Evolutionary conservation across 2,113 vertebrate genomes (phyloP).

Genomic region (Gambusia holbrooki): DNA sequence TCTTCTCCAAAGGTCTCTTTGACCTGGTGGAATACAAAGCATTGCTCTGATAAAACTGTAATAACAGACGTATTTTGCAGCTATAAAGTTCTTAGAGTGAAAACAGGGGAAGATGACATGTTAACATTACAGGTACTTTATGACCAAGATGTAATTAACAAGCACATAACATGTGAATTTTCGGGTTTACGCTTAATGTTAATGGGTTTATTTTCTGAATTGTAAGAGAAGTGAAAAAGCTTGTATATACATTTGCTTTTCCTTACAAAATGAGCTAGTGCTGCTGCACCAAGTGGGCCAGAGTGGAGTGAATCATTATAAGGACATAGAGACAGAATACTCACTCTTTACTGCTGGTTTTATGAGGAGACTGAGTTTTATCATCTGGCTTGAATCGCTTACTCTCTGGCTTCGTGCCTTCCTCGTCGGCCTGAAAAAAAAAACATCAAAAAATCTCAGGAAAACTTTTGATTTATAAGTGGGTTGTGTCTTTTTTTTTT

Average conservation of each 20-base stretch:
- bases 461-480: slow-evolving; percentile 2
- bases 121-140: slow-evolving; percentile 8
- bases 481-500: not conserved
- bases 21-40: slow-evolving; percentile 77
- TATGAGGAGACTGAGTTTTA: slow-evolving; percentile 88
- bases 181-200: slow-evolving; percentile 1
- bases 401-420: slow-evolving; percentile 86
- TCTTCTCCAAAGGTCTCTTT: slow-evolving; percentile 88
- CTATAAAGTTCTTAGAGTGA: not conserved
- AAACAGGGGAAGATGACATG: not conserved
- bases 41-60: not conserved
- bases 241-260: not conserved
- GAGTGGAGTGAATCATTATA: slow-evolving; percentile 6
- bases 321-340: slow-evolving; percentile 59
- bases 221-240: not conserved
- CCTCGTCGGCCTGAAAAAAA: slow-evolving; percentile 87
- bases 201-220: slow-evolving; percentile 17
- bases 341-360: slow-evolving; percentile 92
- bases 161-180: not conserved
- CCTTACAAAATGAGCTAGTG: slow-evolving; percentile 13
- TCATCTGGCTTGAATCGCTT: slow-evolving; percentile 94
- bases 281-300: slow-evolving; percentile 6
- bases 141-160: slow-evolving; percentile 11
- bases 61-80: not conserved
- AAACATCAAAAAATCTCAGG: not conserved